Evolutionary conservation across 2,888 invertebrate genomes (phyloP), one percentile per base, ranked within the genome.

Genomic region (Bruchidius siliquastri): DNA sequence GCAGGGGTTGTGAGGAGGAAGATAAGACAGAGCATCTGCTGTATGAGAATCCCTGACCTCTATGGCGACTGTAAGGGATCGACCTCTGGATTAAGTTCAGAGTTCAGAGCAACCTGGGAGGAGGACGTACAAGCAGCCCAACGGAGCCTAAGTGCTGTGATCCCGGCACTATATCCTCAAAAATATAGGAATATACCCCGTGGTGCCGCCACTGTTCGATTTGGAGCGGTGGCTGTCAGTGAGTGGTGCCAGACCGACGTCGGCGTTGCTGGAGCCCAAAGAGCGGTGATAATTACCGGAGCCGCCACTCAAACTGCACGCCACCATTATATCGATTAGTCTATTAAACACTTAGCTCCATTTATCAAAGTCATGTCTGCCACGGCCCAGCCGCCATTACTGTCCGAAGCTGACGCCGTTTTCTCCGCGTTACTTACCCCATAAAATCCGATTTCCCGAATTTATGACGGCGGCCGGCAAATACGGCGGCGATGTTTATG

Each of bases 281-380:
- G 79, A 81, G 85, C 84, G 83, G 82, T 84, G 83, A 83, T 85
- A 85, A 86, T 86, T 86, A 85, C 83, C 83, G 80, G 82, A 77
- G 81, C 85, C 84, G 85, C 84, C 85, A 84, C 83, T 85, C 85
- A 85, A 83, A 81, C 84, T 82, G 82, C 85, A 84, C 85, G 84
- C 83, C 83, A 84, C 81, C 82, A 84, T 85, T 84, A 85, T 85
- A 87, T 87, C 87, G 87, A 87, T 87, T 87, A 87, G 87, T 86
- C 86, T 86, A 87, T 87, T 87, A 87, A 87, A 86, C 86, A 87
- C 86, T 86, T 86, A 83, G 85, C 81, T 83, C 84, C 87, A 87
- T 87, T 87, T 85, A 87, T 87, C 87, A 87, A 86, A 85, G 87
- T 86, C 87, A 80, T 79, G 79, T 81, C 79, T 78, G 78, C 76